Evolutionary conservation across 35 echinoderm and acorn worm species (phyloP), one percentile per base, ranked within the genome.

Genomic region (Ophioderma brevispina): DNA sequence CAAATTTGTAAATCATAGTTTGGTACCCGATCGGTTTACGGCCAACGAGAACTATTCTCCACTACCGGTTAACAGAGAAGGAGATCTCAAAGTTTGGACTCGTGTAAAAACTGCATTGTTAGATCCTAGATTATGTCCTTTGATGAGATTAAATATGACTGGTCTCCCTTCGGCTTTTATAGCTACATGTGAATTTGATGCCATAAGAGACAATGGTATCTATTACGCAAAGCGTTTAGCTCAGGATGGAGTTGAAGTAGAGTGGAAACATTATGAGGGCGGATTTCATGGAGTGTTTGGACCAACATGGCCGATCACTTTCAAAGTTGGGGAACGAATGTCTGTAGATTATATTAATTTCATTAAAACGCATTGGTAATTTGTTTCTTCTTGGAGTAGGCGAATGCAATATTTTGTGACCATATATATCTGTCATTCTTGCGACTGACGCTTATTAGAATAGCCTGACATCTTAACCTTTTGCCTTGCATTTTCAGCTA

Each of bases 251-350:
- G 90, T 94, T 23, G 76, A 37, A 32, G 92, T 92, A 15, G 84
- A 46, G 0, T 94, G 92, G 89, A 64, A 81, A 19, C 92, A 98
- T 46, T 98, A 94, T 38, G 92, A 98, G 1, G 92, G 41, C 1
- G 96, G 85, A 0, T 98, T 98, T 79, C 96, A 98, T 77, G 96
- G 96, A 2, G 87, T 98, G 0, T 76, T 97, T 32, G 83, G 55
- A 63, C 31, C 64, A 31, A 40, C 35, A 1, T 79, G 87, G 13
- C 40, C 79, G 1, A 33, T 70, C 31, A 63, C 33, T 23, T 98
- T 98, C 38, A 52, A 70, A 37, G 39, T 94, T 55, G 92, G 88
- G 1, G 77, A 92, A 41, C 43, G 92, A 82, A 98, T 98, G 85
- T 79, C 88, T 84, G 80, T 82, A 8, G 95, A 94, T 36, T 83